Percentiles rank a stretch among this genome's conserved stretches.
Evolutionary conservation across 2,797 vertebrate species (phyloP).

Genomic region (Rhynchotus rufescens): DNA sequence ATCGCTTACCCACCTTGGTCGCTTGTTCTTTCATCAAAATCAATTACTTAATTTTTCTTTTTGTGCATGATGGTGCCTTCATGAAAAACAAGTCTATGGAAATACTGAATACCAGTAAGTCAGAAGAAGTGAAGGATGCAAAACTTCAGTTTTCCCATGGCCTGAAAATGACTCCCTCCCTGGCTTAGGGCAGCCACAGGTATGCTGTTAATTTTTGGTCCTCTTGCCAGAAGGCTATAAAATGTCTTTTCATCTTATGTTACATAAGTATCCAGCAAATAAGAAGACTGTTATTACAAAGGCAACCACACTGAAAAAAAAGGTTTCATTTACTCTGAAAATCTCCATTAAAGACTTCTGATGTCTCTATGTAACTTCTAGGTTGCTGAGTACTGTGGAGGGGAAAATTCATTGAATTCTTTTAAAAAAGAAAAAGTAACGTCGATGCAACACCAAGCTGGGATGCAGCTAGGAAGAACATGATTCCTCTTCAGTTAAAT

Average conservation of each 20-base stretch:
- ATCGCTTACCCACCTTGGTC: background rate
- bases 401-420: background rate
- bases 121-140: slow-evolving; percentile 39
- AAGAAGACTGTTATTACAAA: slow-evolving; percentile 75
- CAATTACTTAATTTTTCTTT: background rate
- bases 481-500: background rate
- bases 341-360: slow-evolving; percentile 61
- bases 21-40: background rate
- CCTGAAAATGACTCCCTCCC: slow-evolving; percentile 66
- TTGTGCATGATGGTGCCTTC: background rate
- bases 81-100: slow-evolving; percentile 16
- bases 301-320: slow-evolving; percentile 51
- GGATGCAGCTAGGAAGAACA: background rate
- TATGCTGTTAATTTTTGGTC: slow-evolving; percentile 64
- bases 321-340: slow-evolving; percentile 62
- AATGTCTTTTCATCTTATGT: slow-evolving; percentile 77
- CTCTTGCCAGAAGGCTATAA: slow-evolving; percentile 69
- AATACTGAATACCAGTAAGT: background rate
- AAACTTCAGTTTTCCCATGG: slow-evolving; percentile 68
- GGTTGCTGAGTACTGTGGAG: background rate
- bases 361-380: slow-evolving; percentile 56
- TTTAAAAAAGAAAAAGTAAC: background rate
- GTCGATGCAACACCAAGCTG: background rate
- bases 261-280: slow-evolving; percentile 72
- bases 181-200: slow-evolving; percentile 67